Base-by-base conservation (phyloP, 53 echinoderm and acorn worm species). In the Glandiceps talaboti region DNA sequence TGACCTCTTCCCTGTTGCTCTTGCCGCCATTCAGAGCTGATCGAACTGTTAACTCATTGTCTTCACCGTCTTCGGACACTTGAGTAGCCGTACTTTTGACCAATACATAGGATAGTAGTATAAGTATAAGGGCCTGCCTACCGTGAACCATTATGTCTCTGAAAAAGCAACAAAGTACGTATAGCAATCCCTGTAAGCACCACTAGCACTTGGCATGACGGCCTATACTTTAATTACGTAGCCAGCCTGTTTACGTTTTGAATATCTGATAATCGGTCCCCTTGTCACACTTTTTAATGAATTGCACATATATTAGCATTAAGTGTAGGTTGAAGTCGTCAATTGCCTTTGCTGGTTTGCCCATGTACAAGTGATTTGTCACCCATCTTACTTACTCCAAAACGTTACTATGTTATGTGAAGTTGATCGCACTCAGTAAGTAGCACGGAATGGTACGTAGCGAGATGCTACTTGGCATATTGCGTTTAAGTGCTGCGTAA, bases 1-100 rank as follows among this genome's bases (percentile, higher is more conserved):
- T 88, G 74, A 99, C 89, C 27, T 89, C 86, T 73, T 89, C 85
- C 77, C 82, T 79, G 73, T 90, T 90, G n/a, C 83, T 73, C 76
- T 82, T 84, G 29, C 83, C 80, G 83, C 79, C 76, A 45, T 45
- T 45, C 6, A 20, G 20, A 45, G 64, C 64, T 45, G 64, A 12
- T 20, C 64, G 6, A 6, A 45, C 64, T 6, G 64, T 45, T 45
- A 45, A 20, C 64, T 45, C 20, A 20, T 20, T 45, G 64, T 45
- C 64, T 45, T 45, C 64, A 6, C 64, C 64, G 20, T 45, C 64
- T 45, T 20, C 64, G 64, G 64, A 45, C 64, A 45, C 20, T 45
- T 20, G 64, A 45, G 64, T 45, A 45, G 64, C 64, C 20, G 64
- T 45, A 45, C 64, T 45, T 45, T 45, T 20, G 64, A 20, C 64